Evolutionary conservation across 2,113 vertebrate species (phyloP).

Genomic region (Equus quagga): DNA sequence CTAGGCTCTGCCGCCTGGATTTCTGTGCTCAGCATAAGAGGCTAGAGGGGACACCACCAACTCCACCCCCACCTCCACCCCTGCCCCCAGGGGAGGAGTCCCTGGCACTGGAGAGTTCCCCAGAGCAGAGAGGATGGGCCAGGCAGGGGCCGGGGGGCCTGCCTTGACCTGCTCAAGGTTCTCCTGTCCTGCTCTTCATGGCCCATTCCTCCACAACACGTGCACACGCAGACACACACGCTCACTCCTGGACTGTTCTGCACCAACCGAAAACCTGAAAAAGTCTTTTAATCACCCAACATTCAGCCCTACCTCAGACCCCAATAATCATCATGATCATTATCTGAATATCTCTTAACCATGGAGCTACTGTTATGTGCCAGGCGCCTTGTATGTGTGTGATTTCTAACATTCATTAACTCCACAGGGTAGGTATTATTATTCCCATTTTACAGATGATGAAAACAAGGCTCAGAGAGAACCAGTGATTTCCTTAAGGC

Average conservation of each 20-base stretch:
- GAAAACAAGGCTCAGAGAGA: neutral
- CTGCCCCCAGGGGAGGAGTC: neutral
- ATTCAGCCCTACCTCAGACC: neutral
- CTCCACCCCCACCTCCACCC: too few species aligned
- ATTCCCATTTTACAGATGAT: neutral
- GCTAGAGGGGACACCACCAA: neutral
- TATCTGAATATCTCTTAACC: neutral
- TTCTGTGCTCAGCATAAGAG: neutral
- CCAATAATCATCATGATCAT: too few species aligned
- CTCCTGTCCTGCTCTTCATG: neutral
- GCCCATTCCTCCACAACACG: neutral
- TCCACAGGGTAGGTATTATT: neutral
- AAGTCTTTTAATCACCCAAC: neutral
- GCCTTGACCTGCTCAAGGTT: neutral
- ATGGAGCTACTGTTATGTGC: neutral
- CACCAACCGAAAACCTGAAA: neutral
- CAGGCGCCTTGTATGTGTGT: rapidly evolving
- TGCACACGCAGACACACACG: too few species aligned
- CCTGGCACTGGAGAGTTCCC: neutral
- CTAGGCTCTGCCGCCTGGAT: slow-evolving; percentile 33
- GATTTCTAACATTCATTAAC: neutral
- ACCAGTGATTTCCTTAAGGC: neutral
- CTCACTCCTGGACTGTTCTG: neutral
- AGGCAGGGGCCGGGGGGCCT: neutral
- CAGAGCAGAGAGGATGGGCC: neutral